Conservation (phyloP, 2,888 invertebrate species). For the Crematogaster levior region DNA sequence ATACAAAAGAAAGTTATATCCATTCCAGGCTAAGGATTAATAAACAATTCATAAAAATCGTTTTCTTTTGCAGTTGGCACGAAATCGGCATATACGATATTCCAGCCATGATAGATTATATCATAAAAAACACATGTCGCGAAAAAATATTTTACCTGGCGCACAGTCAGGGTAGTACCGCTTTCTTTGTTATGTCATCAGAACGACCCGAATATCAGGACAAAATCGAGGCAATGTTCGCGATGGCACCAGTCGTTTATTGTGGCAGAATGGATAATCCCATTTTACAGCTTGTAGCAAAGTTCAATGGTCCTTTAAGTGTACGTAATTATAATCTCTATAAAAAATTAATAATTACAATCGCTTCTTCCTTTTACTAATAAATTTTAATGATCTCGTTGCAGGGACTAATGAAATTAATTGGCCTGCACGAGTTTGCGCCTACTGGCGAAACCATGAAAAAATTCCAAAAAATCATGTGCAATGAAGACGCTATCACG, state of each 20-base stretch:
- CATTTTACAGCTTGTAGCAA: conserved; percentile 86
- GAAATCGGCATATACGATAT: conserved; percentile 93
- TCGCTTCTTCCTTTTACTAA: not conserved
- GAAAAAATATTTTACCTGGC: conserved; percentile 91
- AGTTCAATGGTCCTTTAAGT: conserved; percentile 79
- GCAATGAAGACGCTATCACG: conserved; percentile 87
- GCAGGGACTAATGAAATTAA: conserved; percentile 62
- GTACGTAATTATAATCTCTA: conserved; percentile 59
- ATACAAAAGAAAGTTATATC: not conserved
- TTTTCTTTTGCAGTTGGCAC: conserved; percentile 89
- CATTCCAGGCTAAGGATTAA: not conserved
- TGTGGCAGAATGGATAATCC: conserved; percentile 87
- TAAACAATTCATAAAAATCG: not conserved
- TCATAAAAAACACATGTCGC: conserved; percentile 87
- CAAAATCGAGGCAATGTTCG: conserved; percentile 89
- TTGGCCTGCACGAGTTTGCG: conserved; percentile 87
- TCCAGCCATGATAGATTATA: conserved; percentile 93
- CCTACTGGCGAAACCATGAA: conserved; percentile 86
- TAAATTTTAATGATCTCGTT: not conserved
- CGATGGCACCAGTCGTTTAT: conserved; percentile 90
- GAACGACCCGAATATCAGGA: conserved; percentile 89
- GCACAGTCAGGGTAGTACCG: conserved; percentile 92
- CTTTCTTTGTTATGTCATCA: conserved; percentile 90
- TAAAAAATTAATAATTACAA: not conserved
- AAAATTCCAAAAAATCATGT: conserved; percentile 86